Evolutionary conservation across 2,797 vertebrate species (phyloP), one percentile per base, ranked within the genome.

Genomic region (Margarornis squamiger): DNA sequence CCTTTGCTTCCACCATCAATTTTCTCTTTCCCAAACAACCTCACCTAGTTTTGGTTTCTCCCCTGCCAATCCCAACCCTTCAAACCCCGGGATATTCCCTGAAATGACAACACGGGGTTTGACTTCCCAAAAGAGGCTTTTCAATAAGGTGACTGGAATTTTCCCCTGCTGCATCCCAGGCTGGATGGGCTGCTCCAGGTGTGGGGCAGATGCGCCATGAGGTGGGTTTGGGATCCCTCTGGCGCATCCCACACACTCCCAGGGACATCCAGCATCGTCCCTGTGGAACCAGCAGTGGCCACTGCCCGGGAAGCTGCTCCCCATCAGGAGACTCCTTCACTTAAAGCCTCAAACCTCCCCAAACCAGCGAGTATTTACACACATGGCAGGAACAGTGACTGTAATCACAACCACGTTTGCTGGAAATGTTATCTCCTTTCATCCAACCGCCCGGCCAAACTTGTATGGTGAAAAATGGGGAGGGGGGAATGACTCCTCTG

Each of bases 141-240:
- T 46, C 19, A 29, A 17, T 18, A 14, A 8, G 9, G 10, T 0
- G 19, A 19, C 26, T 10, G 3, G 26, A 62, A 55, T 3, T 41
- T 19, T 9, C 6, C 59, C n/a, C 32, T 32, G 22, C 49, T 2
- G 3, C 17, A 12, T 9, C 6, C 59, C n/a, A 32, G 32, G 22
- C 55, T 2, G 3, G 23, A 12, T 41, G 9, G 59, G 36, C 6
- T 61, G 5, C 14, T 4, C 18, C 10, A 43, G 26, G 38, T 0
- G 2, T 0, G 1, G 45, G 27, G 19, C n/a, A 5, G 34, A 21
- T 0, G 1, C 4, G 65, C 14, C 55, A 26, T 0, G 0, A 34
- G 58, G 13, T 59, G 34, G 39, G 7, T 23, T 41, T 22, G 59
- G 72, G 58, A 7, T 82, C 54, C 23, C 43, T 30, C 23, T 8